Evolutionary conservation across 2,113 vertebrate genomes (phyloP), one percentile per base, ranked within the genome.

Genomic region (Triplophysa tibetana): DNA sequence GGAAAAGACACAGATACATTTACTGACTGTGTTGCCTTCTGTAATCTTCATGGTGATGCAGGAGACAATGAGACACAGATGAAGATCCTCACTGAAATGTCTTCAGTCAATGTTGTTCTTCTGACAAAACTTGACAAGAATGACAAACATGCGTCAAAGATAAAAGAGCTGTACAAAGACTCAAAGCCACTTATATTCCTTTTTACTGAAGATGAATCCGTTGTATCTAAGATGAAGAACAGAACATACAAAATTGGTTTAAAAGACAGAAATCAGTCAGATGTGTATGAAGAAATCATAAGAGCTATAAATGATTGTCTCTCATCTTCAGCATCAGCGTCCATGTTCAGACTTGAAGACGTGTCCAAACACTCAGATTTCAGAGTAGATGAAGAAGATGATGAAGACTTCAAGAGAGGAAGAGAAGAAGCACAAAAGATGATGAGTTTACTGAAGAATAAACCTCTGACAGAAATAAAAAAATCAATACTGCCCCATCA

Each of bases 401-500:
- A 24, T 63, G 11, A 63, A 33, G 48, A 52, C 21, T 63, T 23
- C 11, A 63, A 12, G 3, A 12, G 21, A 63, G 61, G 61, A 63
- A 63, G 21, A 63, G 61, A 63, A 63, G 61, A 23, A 26, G 61
- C 61, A 3, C 21, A 63, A 4, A 2, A 23, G 21, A 24, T 63
- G 61, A 26, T 63, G 61, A 63, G 5, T 3, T 29, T 14, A 11
- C 24, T 63, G 12, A 14, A 26, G 61, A 63, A 63, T 26, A 63
- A 63, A 63, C 6, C 11, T 26, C 26, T 68, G 23, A 68, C 29
- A 33, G 54, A 66, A 77, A 58, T 33, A 16, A 52, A 23, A 54
- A 29, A 54, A 77, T 54, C 16, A 66, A 56, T 67, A 41, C 29
- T 77, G 23, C 61, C 61, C 23, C 13, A 23, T 77, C 60, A 67